Base-by-base conservation (phyloP, 1,140 invertebrate genomes). In the Drosophila pseudoananassae region DNA sequence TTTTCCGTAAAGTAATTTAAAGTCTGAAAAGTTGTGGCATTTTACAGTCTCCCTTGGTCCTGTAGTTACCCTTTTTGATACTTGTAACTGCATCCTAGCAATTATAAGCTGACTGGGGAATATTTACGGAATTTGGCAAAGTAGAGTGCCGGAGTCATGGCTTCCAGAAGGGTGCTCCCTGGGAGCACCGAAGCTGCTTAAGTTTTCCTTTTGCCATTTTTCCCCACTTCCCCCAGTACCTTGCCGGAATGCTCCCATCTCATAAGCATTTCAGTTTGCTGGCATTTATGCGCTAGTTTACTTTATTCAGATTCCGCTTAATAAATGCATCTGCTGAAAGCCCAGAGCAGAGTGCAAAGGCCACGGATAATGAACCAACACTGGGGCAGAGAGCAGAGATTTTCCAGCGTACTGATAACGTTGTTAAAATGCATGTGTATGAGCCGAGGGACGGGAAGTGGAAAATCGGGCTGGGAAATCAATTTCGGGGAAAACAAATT, bases 401-500 rank as follows among this genome's bases (percentile, higher is more conserved):
- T 31, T 69, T 56, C 31, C 63, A 56, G 31, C 31, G 29, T 56
- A 38, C 56, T 63, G 65, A 63, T 82, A 82, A 73, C 47, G 51
- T 45, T 47, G 64, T 70, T 78, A 84, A 71, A 76, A 38, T 75
- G 49, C 50, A 36, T 23, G 9, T 15, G 20, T 5, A 29, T 12
- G 25, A 4, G 9, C 6, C 46, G 12, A 29, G 31, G 12, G 20
- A 15, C n/a, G 14, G 23, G 38, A 9, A 14, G 47, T 43, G 66
- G 15, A 43, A 43, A 43, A 43, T 1, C 40, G 4, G 40, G 40
- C 10, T 14, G 29, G 29, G 54, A 76, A 77, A 85, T 81, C 77
- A 74, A 74, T 74, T 77, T 80, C 56, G 49, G 51, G 65, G 50
- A 84, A 84, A 81, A 60, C 64, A 60, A 85, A 85, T 70, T 87